Evolutionary conservation across 2,113 vertebrate species (phyloP).

Genomic region (Sylvicapra grimmia): DNA sequence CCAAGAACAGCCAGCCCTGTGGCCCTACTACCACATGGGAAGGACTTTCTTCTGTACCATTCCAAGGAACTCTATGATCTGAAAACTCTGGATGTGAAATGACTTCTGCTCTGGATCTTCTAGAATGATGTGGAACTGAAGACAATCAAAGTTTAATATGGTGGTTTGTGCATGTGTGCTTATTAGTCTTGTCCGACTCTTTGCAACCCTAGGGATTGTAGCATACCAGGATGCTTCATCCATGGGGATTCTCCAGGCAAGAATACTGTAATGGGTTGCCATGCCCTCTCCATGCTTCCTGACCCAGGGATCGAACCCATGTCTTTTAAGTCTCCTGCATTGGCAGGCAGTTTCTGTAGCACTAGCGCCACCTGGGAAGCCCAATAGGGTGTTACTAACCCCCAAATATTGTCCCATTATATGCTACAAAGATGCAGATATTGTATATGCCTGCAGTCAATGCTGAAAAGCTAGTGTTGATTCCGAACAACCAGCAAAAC

Average conservation of each 20-base stretch:
- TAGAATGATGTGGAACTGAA: not conserved
- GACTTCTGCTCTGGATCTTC: not conserved
- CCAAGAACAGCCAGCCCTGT: not conserved
- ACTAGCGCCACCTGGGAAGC: not conserved
- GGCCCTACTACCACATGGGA: accelerated
- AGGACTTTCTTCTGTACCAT: not conserved
- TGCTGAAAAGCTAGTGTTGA: not conserved
- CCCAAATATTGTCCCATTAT: not conserved
- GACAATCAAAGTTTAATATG: not conserved
- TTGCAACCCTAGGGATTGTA: not conserved
- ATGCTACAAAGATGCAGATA: not conserved
- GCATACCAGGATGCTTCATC: not conserved
- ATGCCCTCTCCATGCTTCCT: not conserved
- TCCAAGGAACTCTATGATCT: not conserved
- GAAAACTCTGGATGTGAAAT: not conserved
- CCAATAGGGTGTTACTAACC: not conserved
- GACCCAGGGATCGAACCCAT: not conserved
- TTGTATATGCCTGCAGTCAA: not conserved
- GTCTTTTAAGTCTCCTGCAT: not conserved
- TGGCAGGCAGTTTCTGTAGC: not conserved
- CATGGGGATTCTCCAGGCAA: not conserved
- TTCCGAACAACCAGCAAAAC: not conserved
- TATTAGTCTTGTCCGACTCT: not conserved
- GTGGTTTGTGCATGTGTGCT: not conserved
- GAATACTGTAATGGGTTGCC: not conserved